Conservation (phyloP, 2,797 vertebrate genomes). For the Lepilemur ruficaudatus region DNA sequence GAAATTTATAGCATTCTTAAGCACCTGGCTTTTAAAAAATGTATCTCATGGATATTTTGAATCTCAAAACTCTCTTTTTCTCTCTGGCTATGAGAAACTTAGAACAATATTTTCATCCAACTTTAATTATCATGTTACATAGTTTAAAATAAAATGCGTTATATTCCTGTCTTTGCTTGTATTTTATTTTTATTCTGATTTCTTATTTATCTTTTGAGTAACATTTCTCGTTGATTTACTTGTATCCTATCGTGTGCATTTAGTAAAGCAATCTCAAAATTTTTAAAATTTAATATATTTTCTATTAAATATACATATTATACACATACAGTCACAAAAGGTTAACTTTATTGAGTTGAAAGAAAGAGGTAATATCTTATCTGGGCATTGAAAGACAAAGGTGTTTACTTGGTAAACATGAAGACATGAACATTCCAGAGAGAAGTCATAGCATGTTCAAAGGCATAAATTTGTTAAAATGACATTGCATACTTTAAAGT, state of each 20-base stretch:
- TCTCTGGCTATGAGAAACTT: neutral
- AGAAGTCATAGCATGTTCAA: neutral
- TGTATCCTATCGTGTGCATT: neutral
- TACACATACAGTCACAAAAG: neutral
- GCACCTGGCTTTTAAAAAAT: neutral
- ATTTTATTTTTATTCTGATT: neutral
- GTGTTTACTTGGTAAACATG: neutral
- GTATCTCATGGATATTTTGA: neutral
- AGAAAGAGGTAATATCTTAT: neutral
- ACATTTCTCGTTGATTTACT: neutral
- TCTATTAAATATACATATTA: neutral
- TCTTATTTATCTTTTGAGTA: constrained; percentile 6
- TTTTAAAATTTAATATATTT: neutral
- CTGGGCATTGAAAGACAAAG: neutral
- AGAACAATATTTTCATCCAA: neutral
- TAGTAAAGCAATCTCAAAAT: neutral
- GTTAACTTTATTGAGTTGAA: neutral
- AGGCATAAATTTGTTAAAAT: neutral
- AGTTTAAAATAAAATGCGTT: neutral
- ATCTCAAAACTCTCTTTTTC: constrained; percentile 5
- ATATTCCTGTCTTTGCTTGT: neutral
- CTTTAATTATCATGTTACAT: neutral
- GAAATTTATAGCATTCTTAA: constrained; percentile 7
- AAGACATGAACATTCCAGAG: neutral
- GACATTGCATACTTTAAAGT: neutral